phyloP scores from a whole-genome alignment of 2,113 vertebrate genomes.

The Rhegmatorhina hoffmannsi region DNA sequence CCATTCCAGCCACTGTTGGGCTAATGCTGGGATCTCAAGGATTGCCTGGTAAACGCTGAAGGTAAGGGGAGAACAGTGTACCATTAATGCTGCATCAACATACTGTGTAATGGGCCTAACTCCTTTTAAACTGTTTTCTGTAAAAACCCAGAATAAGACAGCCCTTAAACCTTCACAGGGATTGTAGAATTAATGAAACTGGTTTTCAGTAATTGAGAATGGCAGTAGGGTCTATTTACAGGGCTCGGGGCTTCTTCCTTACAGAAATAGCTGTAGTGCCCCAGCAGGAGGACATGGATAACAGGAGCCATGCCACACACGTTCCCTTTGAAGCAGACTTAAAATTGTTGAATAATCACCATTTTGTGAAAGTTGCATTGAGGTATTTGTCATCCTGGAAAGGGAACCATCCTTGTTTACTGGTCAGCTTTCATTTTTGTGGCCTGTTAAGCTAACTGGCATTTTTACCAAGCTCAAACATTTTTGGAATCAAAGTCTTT shows the following conservation, averaged over 20 bases:
- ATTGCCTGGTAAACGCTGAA: neutral
- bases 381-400: neutral
- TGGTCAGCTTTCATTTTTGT: neutral
- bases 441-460: neutral
- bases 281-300: neutral
- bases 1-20: neutral
- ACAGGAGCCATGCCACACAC: neutral
- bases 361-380: neutral
- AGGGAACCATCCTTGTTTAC: neutral
- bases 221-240: neutral
- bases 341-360: neutral
- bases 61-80: neutral
- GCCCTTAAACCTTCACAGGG: neutral
- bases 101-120: neutral
- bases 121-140: neutral
- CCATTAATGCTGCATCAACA: neutral
- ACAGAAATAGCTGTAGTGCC: neutral
- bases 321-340: neutral
- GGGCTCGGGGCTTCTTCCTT: neutral
- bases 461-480: neutral
- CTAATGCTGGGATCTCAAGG: neutral
- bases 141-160: neutral
- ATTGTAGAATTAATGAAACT: neutral
- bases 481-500: neutral
- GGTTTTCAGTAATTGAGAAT: neutral